Evolutionary conservation across 2,888 invertebrate genomes (phyloP), one percentile per base, ranked within the genome.

Genomic region (Xestia sexstrigata): DNA sequence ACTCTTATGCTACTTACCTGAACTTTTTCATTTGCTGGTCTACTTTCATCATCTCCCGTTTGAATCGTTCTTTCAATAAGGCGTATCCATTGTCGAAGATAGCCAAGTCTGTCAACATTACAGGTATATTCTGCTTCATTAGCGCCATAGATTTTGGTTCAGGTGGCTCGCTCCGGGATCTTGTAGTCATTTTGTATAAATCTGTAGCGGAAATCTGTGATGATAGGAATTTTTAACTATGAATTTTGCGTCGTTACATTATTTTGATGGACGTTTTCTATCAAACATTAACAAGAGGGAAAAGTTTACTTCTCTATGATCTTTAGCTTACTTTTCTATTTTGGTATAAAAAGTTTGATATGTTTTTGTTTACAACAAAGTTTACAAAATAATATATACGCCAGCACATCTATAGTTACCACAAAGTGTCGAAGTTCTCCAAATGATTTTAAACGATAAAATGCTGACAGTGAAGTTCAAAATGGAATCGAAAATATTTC

Each of bases 1-100:
- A 42, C 42, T 42, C 42, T 11, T 42, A 42, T 1, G 9, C 42
- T 42, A 42, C 9, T 52, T 86, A 94, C 94, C 93, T 93, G 49
- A 95, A 91, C 52, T 90, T 90, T 2, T 78, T 86, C 92, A 95
- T 95, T 75, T 94, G 92, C 7, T 91, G 90, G 5, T 95, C 94
- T 30, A 94, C 89, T 30, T 87, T 86, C 67, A 83, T 90, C 93
- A 95, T 95, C 70, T 94, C 92, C 9, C 91, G 89, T 0, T 86
- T 76, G 39, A 95, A 94, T 20, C 86, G 84, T 42, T 93, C 92
- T 74, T 91, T 94, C 90, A 93, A 86, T 8, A 81, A 85, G 0
- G 89, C 86, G 55, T 89, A 92, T 2, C 90, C 87, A 8, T 93
- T 91, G 70, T 94, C 93, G 26, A 93, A 93, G 2, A 89, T 79